Percentiles rank a stretch among this genome's conserved stretches.
Evolutionary conservation across 2,888 invertebrate genomes (phyloP).

Genomic region (Mesorhabditis spiculigera): DNA sequence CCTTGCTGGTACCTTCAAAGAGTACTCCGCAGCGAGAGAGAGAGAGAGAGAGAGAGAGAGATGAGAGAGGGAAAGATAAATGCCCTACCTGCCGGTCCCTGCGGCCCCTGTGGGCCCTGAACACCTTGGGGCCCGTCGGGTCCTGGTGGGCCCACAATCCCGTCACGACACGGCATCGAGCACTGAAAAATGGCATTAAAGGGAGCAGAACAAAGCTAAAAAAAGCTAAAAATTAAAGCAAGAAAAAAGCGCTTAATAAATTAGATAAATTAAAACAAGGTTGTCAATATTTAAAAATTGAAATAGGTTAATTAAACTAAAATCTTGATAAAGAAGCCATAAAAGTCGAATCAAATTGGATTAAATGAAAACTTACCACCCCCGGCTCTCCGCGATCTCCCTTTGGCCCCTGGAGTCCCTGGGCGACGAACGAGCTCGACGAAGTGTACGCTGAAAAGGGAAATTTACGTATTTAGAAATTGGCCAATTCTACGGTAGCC

Average conservation of each 20-base stretch:
- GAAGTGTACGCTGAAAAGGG: not conserved
- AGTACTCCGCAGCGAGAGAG: too few relatives aligned
- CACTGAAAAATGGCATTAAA: slow-evolving; percentile 21
- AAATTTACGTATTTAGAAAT: not conserved
- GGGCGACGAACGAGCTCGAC: not conserved
- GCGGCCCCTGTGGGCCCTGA: slow-evolving; percentile 28
- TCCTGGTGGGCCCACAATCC: slow-evolving; percentile 12
- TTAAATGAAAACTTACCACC: slow-evolving; percentile 19
- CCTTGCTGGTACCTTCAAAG: too few relatives aligned
- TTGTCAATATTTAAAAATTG: too few relatives aligned
- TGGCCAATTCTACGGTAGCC: not conserved
- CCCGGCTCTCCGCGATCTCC: slow-evolving; percentile 43
- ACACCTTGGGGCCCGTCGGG: slow-evolving; percentile 27
- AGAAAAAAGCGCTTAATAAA: too few relatives aligned
- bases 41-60: not conserved
- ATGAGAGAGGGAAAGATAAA: not conserved
- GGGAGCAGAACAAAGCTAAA: not conserved
- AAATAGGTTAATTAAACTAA: too few relatives aligned
- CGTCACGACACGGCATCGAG: not conserved
- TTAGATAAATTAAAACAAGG: too few relatives aligned
- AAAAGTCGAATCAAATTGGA: too few relatives aligned
- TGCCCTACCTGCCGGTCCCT: slow-evolving; percentile 21
- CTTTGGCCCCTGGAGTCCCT: slow-evolving; percentile 11
- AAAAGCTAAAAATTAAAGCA: too few relatives aligned
- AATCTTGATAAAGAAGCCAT: too few relatives aligned